Evolutionary conservation across 2,888 invertebrate genomes (phyloP), one percentile per base, ranked within the genome.

Genomic region (Sceliomorpha sp.): DNA sequence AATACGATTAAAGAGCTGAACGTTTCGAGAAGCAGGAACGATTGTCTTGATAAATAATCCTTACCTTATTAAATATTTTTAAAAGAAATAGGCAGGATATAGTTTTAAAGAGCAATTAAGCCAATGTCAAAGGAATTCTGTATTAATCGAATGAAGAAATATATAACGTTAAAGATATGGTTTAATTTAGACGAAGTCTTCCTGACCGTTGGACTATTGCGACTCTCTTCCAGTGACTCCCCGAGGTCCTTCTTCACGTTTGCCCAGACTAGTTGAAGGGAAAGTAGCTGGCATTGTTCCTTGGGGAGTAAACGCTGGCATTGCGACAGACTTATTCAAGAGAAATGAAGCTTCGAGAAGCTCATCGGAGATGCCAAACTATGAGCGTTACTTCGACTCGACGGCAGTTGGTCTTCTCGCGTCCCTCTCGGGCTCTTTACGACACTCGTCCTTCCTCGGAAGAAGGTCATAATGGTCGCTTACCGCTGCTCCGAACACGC

Each of bases 201-300:
- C 53, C 58, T 58, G 62, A 69, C 62, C 62, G 56, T 69, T 69
- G n/a, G n/a, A n/a, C n/a, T n/a, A n/a, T n/a, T n/a, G n/a, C 60
- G 51, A 70, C 51, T 66, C 56, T 64, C 62, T 66, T 36, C 51
- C 24, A 70, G 60, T 34, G 51, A 62, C 51, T 66, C 62, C 66
- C 64, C 48, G 56, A 62, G 66, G 64, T 60, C 40, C 27, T 70
- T 55, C 39, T 27, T 58, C 44, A 60, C 62, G 66, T 66, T 59
- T 70, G 55, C 66, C 50, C n/a, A 51, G 53, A 60, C 47, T 44
- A 32, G 48, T 40, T 69, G 78, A 77, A 80, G 80, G 80, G 79
- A 80, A 78, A 75, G 77, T 80, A 72, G 72, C 78, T 73, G 79
- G 81, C 82, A 85, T 86, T 82, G 81, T 81, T 75, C 86, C 86